Conservation (phyloP, 2,797 vertebrate genomes). For the Brachyrhaphis roseni region DNA sequence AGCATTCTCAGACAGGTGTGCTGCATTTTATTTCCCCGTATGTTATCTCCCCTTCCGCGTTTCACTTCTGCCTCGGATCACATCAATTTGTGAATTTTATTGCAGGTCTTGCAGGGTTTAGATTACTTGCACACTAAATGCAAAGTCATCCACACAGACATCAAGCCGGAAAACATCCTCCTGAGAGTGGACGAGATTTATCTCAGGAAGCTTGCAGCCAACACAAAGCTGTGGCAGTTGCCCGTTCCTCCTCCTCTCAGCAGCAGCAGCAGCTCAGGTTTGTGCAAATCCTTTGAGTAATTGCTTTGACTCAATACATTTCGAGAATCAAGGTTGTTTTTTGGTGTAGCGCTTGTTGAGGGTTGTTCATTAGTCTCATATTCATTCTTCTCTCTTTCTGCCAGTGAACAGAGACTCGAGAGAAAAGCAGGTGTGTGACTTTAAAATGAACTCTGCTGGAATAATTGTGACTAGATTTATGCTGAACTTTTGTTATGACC, state of each 20-base stretch:
- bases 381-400: conserved; percentile 21
- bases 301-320: neutral
- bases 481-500: neutral
- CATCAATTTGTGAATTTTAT: neutral
- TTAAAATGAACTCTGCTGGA: neutral
- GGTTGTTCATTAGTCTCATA: neutral
- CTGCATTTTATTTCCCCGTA: neutral
- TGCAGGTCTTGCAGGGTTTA: conserved; percentile 82
- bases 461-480: neutral
- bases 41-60: neutral
- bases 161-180: conserved; percentile 92
- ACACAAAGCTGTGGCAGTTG: conserved; percentile 83
- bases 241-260: conserved; percentile 62
- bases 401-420: conserved; percentile 56
- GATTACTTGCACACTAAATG: conserved; percentile 95
- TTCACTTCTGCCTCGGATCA: conserved; percentile 5
- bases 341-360: neutral
- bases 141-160: conserved; percentile 95
- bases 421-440: conserved; percentile 68
- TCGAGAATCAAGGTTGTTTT: too few species aligned
- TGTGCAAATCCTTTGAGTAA: conserved; percentile 13
- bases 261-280: conserved; percentile 67
- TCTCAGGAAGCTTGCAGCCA: conserved; percentile 79
- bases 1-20: conserved; percentile 78
- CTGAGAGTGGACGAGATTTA: conserved; percentile 82